Evolutionary conservation across 1,140 invertebrate species (phyloP), one percentile per base, ranked within the genome.

Genomic region (Ptiloglossa arizonensis): DNA sequence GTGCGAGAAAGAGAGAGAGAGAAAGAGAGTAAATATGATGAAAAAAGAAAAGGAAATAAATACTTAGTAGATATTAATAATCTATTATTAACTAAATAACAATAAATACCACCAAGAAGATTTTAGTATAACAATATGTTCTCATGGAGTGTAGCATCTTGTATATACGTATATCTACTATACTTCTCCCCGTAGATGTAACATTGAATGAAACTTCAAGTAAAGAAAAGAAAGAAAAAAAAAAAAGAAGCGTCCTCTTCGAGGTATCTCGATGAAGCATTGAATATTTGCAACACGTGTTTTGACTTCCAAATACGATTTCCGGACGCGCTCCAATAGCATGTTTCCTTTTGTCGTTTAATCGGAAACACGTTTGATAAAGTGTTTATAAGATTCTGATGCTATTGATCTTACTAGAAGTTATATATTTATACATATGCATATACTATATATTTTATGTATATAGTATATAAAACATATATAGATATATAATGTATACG

Each of bases 91-190:
- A 81, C 38, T 86, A 87, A 80, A 81, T 73, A 81, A 90, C 83
- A 86, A 89, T 87, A 88, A 90, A 87, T 90, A 90, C 78, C 85
- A 91, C 60, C 76, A 87, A 87, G 85, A 86, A 87, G 87, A 82
- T 90, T 88, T 88, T 91, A 92, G 90, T 77, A 89, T 90, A 89
- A 89, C 81, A 86, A 91, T 91, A 90, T 92, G 89, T 90, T 92
- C 89, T 89, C 79, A 89, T 91, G 90, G 86, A 92, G 88, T 92
- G 90, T 92, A 92, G 91, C 88, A 86, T 91, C 90, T 92, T 93
- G 90, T 93, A 92, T 92, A 92, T 92, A 91, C 86, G 88, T 88
- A 89, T 66, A 89, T 91, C 86, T 89, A 87, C 78, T 90, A 91
- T 90, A 91, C 88, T 90, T 92, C 84, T 90, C 85, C 90, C 87